Evolutionary conservation across 37 sponge, comb jelly and placozoan genomes (phyloP).

Genomic region (Cladorhizidae sp.): DNA sequence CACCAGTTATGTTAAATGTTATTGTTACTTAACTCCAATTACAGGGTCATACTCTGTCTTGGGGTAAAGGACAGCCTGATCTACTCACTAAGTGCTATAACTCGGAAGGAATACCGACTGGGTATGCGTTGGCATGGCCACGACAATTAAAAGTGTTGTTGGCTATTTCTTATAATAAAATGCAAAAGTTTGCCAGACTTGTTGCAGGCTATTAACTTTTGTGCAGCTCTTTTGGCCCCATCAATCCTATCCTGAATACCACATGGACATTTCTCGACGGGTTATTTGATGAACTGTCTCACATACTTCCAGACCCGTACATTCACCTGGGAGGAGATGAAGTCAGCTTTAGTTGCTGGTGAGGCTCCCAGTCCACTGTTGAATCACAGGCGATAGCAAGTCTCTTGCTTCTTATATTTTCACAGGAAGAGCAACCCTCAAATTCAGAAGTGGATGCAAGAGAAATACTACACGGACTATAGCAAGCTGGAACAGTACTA

Average conservation of each 20-base stretch:
- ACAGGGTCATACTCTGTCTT: slow-evolving; percentile 83
- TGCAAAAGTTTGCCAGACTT: no score
- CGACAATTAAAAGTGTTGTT: neutral
- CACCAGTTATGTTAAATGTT: no score
- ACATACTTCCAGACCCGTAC: slow-evolving; percentile 80
- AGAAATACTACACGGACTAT: slow-evolving; percentile 66
- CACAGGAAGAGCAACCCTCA: slow-evolving; percentile 75
- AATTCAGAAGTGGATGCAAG: slow-evolving; percentile 82
- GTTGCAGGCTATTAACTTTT: neutral
- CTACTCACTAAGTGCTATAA: slow-evolving; percentile 80
- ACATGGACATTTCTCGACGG: slow-evolving; percentile 76
- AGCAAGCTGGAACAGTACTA: slow-evolving; percentile 87
- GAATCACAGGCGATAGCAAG: neutral
- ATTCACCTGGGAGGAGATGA: slow-evolving; percentile 97
- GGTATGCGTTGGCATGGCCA: slow-evolving; percentile 28
- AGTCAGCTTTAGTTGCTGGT: slow-evolving; percentile 83
- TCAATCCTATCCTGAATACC: slow-evolving; percentile 71
- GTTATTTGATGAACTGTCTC: slow-evolving; percentile 76
- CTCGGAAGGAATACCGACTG: slow-evolving; percentile 43
- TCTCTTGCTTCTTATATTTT: neutral
- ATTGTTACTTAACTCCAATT: neutral
- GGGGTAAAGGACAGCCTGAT: slow-evolving; percentile 81
- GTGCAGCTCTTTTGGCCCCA: slow-evolving; percentile 82
- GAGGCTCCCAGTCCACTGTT: neutral
- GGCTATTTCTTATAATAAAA: neutral